Base-by-base conservation (phyloP, 2,113 vertebrate genomes). In the Ammodramus savannarum region DNA sequence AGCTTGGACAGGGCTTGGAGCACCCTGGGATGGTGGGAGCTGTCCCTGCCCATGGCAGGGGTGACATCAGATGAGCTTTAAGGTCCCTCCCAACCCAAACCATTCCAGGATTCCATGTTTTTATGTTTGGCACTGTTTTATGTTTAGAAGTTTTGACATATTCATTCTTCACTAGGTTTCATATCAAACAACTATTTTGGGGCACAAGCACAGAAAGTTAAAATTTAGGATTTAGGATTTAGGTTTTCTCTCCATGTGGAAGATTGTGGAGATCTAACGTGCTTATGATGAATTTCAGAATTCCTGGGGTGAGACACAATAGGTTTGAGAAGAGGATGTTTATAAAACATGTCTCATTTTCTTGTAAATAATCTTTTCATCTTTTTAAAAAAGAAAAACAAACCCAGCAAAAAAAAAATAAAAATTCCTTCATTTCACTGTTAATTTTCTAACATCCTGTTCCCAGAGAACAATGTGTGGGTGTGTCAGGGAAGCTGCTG, bases 361-460 rank as follows among this genome's bases (percentile, higher is more conserved):
- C 59, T 90, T 62, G 27, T 87, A 87, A 96, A 91, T 75, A 94
- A 73, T 77, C 46, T 93, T 95, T 92, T 96, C 38, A 90, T 90
- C 83, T 87, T 78, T 59, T 52, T 25, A 25, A 85, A 95, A 81
- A 73, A 82, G 34, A 78, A 90, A 93, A 92, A 88, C 8, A 94
- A 93, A 87, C 58, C 23, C 26, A 48, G 59, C 7, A 34, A 61
- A 65, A 68, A n/a, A 23, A 48, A 69, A 85, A 61, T 44, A 34
- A 1, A n/a, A n/a, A n/a, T n/a, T 65, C 49, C 41, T 93, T 95
- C 54, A 68, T 86, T 69, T 75, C 49, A 58, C 54, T 85, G 85
- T 72, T 84, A n/a, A 34, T 87, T 89, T 89, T 89, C 65, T 85
- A n/a, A 95, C 92, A 93, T 97, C 92, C 92, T 96, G 91, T 82